phyloP scores from a whole-genome alignment of 2,888 invertebrate genomes.

The Sphinx pinastri region DNA sequence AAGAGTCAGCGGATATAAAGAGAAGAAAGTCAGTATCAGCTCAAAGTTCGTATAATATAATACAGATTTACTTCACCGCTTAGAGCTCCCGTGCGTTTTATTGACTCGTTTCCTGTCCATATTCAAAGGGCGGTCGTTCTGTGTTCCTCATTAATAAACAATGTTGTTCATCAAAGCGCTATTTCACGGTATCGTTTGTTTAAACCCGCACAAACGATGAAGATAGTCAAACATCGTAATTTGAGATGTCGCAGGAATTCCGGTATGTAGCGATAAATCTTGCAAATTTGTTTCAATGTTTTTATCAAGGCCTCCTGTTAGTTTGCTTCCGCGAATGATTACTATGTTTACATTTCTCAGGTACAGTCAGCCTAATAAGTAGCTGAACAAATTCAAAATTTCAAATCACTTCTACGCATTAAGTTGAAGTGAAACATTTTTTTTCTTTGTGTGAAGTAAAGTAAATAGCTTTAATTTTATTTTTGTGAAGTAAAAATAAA shows the following conservation, averaged over 20 bases:
- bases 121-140: slow-evolving; percentile 52
- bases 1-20: neutral
- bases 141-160: slow-evolving; percentile 66
- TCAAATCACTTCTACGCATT: too few species aligned
- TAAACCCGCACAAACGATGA: slow-evolving; percentile 31
- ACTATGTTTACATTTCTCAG: neutral
- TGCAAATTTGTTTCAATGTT: slow-evolving; percentile 27
- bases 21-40: too few species aligned
- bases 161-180: slow-evolving; percentile 65
- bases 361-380: neutral
- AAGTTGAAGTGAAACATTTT: too few species aligned
- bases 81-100: slow-evolving; percentile 54
- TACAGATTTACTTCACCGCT: slow-evolving; percentile 45
- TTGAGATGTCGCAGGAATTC: slow-evolving; percentile 36
- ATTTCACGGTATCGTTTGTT: slow-evolving; percentile 57
- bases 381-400: neutral
- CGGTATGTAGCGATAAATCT: slow-evolving; percentile 28
- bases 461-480: too few species aligned
- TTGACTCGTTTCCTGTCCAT: slow-evolving; percentile 58
- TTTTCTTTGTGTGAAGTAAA: too few species aligned
- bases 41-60: slow-evolving; percentile 2
- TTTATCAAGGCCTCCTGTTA: slow-evolving; percentile 31
- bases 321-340: neutral
- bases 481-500: too few species aligned
- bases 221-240: slow-evolving; percentile 31